These are phyloP conservation scores for Psittacula cyanocephala DNA, from an alignment of 2,113 vertebrate species.

Conservation along the genomic window DNA sequence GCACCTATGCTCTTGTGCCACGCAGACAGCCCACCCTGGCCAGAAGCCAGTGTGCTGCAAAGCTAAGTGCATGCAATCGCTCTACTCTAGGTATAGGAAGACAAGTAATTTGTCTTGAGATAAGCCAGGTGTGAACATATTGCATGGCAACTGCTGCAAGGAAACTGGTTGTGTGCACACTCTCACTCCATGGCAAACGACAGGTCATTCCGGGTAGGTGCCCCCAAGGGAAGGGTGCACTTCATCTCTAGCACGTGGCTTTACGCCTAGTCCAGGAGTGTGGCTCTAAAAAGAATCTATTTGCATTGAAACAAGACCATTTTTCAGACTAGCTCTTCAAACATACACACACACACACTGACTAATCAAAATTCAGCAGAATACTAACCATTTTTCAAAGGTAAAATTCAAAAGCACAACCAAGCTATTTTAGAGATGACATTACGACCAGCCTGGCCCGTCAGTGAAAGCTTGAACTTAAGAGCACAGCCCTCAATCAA, in stretches of 20 bases:
- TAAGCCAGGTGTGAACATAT: fast-evolving
- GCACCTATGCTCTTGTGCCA: not conserved
- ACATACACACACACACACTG: not conserved
- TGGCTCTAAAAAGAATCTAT: not conserved
- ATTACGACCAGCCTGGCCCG: not conserved
- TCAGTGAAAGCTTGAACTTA: not conserved
- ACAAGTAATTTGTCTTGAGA: not conserved
- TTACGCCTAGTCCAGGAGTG: not conserved
- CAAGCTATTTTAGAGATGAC: not conserved
- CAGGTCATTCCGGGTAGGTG: not conserved
- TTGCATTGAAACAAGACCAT: not conserved
- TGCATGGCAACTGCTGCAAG: not conserved
- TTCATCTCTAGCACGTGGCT: not conserved
- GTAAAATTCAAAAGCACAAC: not conserved
- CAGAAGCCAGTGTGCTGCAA: not conserved
- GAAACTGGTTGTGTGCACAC: not conserved
- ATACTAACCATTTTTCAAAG: not conserved
- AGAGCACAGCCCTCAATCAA: not conserved
- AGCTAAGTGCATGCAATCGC: not conserved
- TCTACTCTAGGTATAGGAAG: not conserved
- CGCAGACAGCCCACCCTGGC: not conserved
- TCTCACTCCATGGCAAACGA: fast-evolving
- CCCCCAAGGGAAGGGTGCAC: not conserved
- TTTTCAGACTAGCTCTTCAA: not conserved
- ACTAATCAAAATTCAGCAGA: not conserved